Evolutionary conservation across 23 tunicate genomes (phyloP), one percentile per base, ranked within the genome.

Genomic region (Corella eumyota): DNA sequence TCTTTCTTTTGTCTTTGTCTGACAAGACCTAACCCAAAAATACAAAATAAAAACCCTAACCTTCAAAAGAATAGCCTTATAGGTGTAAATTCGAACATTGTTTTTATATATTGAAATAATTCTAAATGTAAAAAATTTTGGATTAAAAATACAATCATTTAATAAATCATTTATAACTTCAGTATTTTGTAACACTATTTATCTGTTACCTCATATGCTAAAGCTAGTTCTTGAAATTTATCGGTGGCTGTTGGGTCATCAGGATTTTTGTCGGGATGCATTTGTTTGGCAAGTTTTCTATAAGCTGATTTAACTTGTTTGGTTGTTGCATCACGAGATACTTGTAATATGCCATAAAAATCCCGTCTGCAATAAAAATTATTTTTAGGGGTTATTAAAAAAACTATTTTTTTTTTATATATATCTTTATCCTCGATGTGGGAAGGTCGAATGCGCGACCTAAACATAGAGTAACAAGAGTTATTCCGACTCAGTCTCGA

Each of bases 201-300:
- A 40, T 40, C 48, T 9, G 2, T 36, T 58, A 73, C 91, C 69
- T 92, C 98, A 66, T 92, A 87, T 19, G 93, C 99, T 22, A 72
- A 32, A 27, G 99, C 99, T 2, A 93, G 71, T 55, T 93, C 99
- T 64, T 92, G 85, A 61, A 93, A 93, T 45, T 84, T 84, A 56
- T 84, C 83, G 25, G 77, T 84, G 20, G 95, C 95, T 25, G 77
- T 33, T 45, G 78, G 81, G 60, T 93, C 99, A 61, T 93, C 95
- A 50, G 80, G 83, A 52, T 93, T 93, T 65, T 85, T 93, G 56
- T 93, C 99, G 27, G 99, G 99, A 38, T 93, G 99, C 99, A 84
- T 93, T 85, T 84, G 76, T 50, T 87, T 87, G 2, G 99, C 99
- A 2, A 83, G 75, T 68, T 93, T 93, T 59, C 98, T 58, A 49